These are phyloP conservation scores for Lysiphlebus fabarum DNA, from an alignment of 1,140 invertebrate genomes.

Conservation along the genomic window DNA sequence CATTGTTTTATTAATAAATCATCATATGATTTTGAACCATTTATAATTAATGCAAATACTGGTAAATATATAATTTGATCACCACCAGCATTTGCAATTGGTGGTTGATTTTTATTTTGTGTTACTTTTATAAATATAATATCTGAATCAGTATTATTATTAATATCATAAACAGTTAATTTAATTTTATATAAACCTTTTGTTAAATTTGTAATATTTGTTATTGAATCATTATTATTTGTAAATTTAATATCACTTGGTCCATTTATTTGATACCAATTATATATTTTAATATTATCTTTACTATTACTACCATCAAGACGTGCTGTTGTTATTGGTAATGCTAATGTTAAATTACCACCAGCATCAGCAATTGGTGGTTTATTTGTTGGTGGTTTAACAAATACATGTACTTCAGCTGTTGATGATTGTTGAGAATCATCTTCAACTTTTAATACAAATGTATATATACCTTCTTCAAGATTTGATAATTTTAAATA, in stretches of 20 bases:
- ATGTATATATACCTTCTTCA: slow-evolving; percentile 91
- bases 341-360: slow-evolving; percentile 63
- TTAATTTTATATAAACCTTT: slow-evolving; percentile 82
- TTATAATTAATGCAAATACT: slow-evolving; percentile 71
- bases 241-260: slow-evolving; percentile 56
- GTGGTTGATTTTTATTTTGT: slow-evolving; percentile 86
- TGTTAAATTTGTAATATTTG: slow-evolving; percentile 76
- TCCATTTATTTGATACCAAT: slow-evolving; percentile 76
- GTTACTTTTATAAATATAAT: slow-evolving; percentile 77
- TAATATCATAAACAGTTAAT: slow-evolving; percentile 80
- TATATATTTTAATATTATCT: slow-evolving; percentile 83
- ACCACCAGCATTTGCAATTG: slow-evolving; percentile 83
- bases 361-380: slow-evolving; percentile 71
- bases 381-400: slow-evolving; percentile 83
- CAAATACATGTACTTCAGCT: slow-evolving; percentile 88
- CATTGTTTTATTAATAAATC: slow-evolving; percentile 84
- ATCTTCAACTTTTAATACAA: slow-evolving; percentile 89
- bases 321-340: slow-evolving; percentile 74
- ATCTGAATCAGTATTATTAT: slow-evolving; percentile 73
- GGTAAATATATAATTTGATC: slow-evolving; percentile 77
- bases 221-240: slow-evolving; percentile 58
- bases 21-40: slow-evolving; percentile 83
- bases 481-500: slow-evolving; percentile 83
- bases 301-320: slow-evolving; percentile 79
- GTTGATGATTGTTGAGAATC: slow-evolving; percentile 80